phyloP scores from a whole-genome alignment of 2,113 vertebrate species.

The Actinemys pallida region DNA sequence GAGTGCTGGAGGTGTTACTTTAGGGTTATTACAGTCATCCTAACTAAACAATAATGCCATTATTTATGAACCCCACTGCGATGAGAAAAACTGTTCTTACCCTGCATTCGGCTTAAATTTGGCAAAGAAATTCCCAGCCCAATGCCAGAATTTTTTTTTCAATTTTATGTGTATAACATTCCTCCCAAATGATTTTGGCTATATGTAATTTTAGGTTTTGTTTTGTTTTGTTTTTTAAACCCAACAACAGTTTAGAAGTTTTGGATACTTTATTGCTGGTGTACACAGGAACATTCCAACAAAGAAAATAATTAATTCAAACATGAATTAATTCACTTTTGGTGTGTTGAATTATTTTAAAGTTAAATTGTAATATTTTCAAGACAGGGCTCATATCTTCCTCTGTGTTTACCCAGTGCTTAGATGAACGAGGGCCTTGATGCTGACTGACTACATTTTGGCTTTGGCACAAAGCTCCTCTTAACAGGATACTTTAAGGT shows the following conservation, averaged over 20 bases:
- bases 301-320: neutral
- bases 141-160: neutral
- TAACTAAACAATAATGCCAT: fast-evolving
- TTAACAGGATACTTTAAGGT: neutral
- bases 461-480: neutral
- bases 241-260: neutral
- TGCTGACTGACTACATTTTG: neutral
- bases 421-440: neutral
- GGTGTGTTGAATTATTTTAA: neutral
- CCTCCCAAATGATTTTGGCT: neutral
- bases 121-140: neutral
- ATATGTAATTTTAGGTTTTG: neutral
- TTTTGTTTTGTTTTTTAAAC: neutral
- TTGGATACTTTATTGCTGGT: neutral
- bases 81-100: neutral
- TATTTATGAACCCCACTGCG: neutral
- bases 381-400: neutral
- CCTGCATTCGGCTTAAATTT: neutral
- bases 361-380: neutral
- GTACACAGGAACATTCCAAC: neutral
- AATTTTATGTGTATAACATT: neutral
- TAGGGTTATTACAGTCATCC: neutral
- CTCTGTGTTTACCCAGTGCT: neutral
- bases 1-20: neutral
- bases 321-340: neutral